Evolutionary conservation across 2,888 invertebrate species (phyloP), one percentile per base, ranked within the genome.

Genomic region (Ornithoptera alexandrae): DNA sequence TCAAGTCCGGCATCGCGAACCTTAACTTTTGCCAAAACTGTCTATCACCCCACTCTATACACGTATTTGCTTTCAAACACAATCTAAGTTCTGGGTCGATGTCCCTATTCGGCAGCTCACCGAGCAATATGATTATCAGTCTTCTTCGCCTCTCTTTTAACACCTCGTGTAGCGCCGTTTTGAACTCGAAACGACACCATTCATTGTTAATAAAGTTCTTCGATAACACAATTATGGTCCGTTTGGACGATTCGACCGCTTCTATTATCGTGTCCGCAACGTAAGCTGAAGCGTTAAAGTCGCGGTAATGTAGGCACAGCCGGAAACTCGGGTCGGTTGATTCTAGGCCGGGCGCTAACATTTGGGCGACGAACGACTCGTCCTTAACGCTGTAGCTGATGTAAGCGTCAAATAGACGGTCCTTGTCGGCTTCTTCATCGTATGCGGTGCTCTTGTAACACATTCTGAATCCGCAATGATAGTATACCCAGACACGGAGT

Each of bases 1-100:
- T 93, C 77, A 95, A 94, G 88, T 97, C 97, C 71, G 98, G 98
- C 95, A 98, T 95, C 68, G 97, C 97, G 83, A 97, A 97, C 83
- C 97, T 95, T 74, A 99, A 93, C 90, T 98, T 98, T 84, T 98
- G 97, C 99, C 99, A 99, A 93, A 99, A 99, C 84, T 97, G 95
- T 85, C 97, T 96, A 90, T 99, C 98, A 74, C 97, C 97, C 96
- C 97, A 97, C 87, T 97, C 97, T 83, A 99, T 95, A 86, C 97
- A 96, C 79, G 97, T 97, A 92, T 97, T 97, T 72, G 97, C 96
- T 81, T 98, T 96, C 81, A 98, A 94, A 89, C 97, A 97, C 84
- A 97, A 94, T 78, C 97, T 94, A 84, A 98, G 94, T 88, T 98
- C 98, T 75, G 97, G 95, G 89, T 98, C 98, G 73, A 98, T 94